A percentile compares a stretch with the other conserved stretches of the same genome.
phyloP scores from a whole-genome alignment of 1,140 invertebrate species.

The Lepidurus arcticus region DNA sequence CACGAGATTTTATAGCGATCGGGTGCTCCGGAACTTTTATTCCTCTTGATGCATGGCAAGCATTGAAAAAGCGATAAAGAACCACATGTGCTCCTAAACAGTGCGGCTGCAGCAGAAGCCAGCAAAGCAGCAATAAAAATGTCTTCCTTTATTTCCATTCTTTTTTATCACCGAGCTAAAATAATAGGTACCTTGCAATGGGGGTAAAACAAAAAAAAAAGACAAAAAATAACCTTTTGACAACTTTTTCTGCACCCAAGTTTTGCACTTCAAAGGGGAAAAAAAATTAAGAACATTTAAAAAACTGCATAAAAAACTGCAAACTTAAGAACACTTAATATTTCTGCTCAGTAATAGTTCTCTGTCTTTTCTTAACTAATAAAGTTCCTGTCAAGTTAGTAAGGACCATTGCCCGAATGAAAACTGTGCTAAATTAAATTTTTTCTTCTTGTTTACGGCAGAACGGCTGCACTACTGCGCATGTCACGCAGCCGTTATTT shows the following conservation, averaged over 20 bases:
- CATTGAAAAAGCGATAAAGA: constrained; percentile 37
- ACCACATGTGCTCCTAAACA: constrained; percentile 28
- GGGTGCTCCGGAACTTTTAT: constrained; percentile 1
- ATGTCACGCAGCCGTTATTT: constrained; percentile 87
- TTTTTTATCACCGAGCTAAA: not conserved
- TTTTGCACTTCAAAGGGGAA: no score
- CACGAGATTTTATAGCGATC: constrained; percentile 3
- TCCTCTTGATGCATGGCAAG: not conserved
- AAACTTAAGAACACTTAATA: no score
- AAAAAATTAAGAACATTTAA: no score
- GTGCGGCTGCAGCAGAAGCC: not conserved
- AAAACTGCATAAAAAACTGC: no score
- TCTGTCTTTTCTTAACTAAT: no score
- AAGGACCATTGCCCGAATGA: no score
- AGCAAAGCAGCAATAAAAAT: not conserved
- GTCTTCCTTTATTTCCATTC: not conserved
- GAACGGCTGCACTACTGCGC: constrained; percentile 63
- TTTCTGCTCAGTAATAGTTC: no score
- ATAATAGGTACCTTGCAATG: no score
- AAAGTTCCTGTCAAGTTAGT: no score
- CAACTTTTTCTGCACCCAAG: no score
- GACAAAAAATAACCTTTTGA: not conserved
- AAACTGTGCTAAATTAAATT: not conserved
- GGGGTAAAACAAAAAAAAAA: not conserved
- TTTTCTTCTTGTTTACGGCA: not conserved